Evolutionary conservation across 92 coral and sea anemone species (phyloP).

Genomic region (Porites lobata): DNA sequence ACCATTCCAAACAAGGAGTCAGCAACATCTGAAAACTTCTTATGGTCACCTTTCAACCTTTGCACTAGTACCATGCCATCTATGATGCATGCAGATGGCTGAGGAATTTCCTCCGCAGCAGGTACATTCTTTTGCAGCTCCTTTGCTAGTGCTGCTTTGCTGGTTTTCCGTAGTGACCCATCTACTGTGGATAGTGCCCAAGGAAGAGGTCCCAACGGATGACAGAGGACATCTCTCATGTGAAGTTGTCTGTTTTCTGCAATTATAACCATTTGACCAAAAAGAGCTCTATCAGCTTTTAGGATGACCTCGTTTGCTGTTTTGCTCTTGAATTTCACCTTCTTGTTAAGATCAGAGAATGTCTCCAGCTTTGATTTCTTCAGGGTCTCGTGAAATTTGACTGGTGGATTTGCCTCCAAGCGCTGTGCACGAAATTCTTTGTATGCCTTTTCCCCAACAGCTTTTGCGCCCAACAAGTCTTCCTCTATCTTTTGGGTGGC

Average conservation of each 20-base stretch:
- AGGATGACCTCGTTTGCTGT: slow-evolving; percentile 40
- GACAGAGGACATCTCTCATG: slow-evolving; percentile 57
- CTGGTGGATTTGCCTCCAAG: slow-evolving; percentile 50
- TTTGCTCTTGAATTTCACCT: slow-evolving; percentile 41
- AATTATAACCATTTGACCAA: slow-evolving; percentile 45
- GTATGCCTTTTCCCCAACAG: slow-evolving; percentile 47
- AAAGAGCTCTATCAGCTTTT: slow-evolving; percentile 60
- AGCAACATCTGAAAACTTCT: slow-evolving; percentile 57
- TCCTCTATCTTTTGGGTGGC: slow-evolving; percentile 50
- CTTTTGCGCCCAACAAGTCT: slow-evolving; percentile 57
- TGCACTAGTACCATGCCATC: slow-evolving; percentile 85
- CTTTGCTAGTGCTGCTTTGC: background rate
- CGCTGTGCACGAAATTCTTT: slow-evolving; percentile 50
- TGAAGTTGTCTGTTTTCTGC: slow-evolving; percentile 62
- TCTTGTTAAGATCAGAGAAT: slow-evolving; percentile 44
- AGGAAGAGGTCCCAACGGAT: slow-evolving; percentile 71
- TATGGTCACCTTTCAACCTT: slow-evolving; percentile 62
- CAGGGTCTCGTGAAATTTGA: slow-evolving; percentile 47
- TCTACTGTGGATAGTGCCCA: slow-evolving; percentile 65
- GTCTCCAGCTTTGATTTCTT: slow-evolving; percentile 44
- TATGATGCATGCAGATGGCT: slow-evolving; percentile 61
- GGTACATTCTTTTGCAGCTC: slow-evolving; percentile 53
- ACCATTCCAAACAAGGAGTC: slow-evolving; percentile 36
- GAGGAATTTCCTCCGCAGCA: slow-evolving; percentile 53
- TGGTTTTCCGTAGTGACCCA: slow-evolving; percentile 52